A percentile compares a stretch with the other conserved stretches of the same genome.
These are phyloP conservation scores for Lepus oiostolus DNA, from an alignment of 2,797 vertebrate genomes.

Conservation along the genomic window DNA sequence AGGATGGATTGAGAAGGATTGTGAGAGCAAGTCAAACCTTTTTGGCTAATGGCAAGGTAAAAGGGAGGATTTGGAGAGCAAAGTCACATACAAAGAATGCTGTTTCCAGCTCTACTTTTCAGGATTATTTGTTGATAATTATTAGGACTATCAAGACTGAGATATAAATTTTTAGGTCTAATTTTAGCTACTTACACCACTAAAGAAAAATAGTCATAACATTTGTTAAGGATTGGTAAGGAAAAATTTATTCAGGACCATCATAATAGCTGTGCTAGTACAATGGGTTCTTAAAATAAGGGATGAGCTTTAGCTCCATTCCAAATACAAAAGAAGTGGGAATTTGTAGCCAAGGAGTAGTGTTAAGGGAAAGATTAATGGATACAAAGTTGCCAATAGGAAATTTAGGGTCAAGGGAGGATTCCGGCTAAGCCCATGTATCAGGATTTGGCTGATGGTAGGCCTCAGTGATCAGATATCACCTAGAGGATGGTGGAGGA, in stretches of 20 bases:
- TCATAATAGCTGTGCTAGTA: not conserved
- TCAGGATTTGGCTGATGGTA: not conserved
- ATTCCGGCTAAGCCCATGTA: not conserved
- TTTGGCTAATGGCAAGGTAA: not conserved
- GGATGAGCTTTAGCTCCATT: not conserved
- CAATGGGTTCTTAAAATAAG: not conserved
- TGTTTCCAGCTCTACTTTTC: constrained; percentile 16
- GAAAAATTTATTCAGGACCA: not conserved
- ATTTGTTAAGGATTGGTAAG: not conserved
- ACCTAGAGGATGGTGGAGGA: not conserved
- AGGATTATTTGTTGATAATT: not conserved
- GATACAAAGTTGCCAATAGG: not conserved
- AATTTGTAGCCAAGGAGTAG: not conserved
- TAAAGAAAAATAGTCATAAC: not conserved
- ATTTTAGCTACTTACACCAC: not conserved
- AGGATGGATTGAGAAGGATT: not conserved
- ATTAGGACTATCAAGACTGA: not conserved
- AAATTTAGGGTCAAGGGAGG: not conserved
- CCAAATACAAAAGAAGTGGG: not conserved
- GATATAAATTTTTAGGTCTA: not conserved
- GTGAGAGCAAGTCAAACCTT: not conserved
- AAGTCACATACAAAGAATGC: not conserved
- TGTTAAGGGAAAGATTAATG: not conserved
- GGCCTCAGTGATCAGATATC: not conserved
- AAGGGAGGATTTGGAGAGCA: not conserved